Conservation (phyloP, 2,113 vertebrate species). For the Platysteira castanea region DNA sequence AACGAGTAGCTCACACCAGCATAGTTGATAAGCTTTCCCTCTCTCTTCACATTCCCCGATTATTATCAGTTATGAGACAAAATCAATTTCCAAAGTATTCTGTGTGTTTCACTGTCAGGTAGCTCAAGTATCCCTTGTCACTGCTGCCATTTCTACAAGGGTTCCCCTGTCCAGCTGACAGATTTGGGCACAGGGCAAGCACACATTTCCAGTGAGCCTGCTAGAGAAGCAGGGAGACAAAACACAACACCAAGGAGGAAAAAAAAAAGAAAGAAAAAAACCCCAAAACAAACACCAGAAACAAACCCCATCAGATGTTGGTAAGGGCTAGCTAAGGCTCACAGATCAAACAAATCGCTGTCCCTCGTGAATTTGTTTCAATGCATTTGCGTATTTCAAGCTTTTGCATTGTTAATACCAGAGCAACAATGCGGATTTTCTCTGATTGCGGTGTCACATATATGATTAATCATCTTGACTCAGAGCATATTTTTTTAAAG, state of each 20-base stretch:
- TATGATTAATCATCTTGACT: slow-evolving; percentile 55
- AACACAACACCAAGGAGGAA: not conserved
- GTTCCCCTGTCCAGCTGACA: not conserved
- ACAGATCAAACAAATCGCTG: not conserved
- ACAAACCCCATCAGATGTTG: not conserved
- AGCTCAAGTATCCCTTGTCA: not conserved
- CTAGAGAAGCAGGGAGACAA: not conserved
- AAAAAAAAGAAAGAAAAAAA: not conserved
- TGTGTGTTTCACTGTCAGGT: not conserved
- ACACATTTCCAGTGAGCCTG: not conserved
- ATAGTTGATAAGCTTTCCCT: not conserved
- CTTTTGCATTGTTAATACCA: not conserved
- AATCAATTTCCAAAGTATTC: not conserved
- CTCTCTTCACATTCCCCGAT: not conserved
- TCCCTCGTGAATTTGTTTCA: slow-evolving; percentile 37
- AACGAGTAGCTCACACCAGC: not conserved
- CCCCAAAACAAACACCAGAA: not conserved
- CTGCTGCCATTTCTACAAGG: not conserved
- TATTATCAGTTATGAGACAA: slow-evolving; percentile 8
- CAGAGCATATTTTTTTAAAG: slow-evolving; percentile 36
- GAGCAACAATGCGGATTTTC: slow-evolving; percentile 29
- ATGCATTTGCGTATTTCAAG: slow-evolving; percentile 24
- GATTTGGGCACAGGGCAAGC: not conserved
- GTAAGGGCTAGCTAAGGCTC: slow-evolving; percentile 3
- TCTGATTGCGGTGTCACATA: slow-evolving; percentile 13